Evolutionary conservation across 2,797 vertebrate genomes (phyloP).

Genomic region (Gambusia yucatana): DNA sequence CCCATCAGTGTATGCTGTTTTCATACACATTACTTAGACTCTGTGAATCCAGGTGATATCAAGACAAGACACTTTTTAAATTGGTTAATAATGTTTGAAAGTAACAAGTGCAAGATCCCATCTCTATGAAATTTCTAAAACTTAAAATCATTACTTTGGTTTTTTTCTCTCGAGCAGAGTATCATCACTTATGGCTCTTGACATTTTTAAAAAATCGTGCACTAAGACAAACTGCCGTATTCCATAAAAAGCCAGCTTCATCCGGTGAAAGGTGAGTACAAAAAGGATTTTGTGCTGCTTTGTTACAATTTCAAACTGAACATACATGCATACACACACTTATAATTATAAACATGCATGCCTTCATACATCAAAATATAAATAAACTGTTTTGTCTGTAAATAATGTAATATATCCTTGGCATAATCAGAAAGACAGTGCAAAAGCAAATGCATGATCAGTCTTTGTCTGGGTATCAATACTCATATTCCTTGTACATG

Average conservation of each 20-base stretch:
- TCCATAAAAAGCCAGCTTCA: constrained; percentile 51
- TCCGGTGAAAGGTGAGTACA: constrained; percentile 53
- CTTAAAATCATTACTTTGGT: constrained; percentile 73
- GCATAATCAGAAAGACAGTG: constrained; percentile 78
- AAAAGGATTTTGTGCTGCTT: constrained; percentile 74
- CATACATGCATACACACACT: constrained; percentile 70
- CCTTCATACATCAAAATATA: constrained; percentile 56
- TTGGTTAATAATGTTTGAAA: constrained; percentile 11
- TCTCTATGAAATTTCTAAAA: constrained; percentile 30
- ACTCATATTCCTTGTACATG: constrained; percentile 46
- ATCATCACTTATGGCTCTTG: constrained; percentile 69
- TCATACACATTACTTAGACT: constrained; percentile 9
- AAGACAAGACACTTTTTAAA: constrained; percentile 27
- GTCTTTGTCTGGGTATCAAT: constrained; percentile 55
- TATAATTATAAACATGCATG: constrained; percentile 67
- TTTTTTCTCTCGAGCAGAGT: constrained; percentile 57
- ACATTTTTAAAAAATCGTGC: constrained; percentile 64
- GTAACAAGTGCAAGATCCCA: constrained; percentile 10
- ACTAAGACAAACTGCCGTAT: constrained; percentile 44
- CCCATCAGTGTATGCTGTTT: constrained; percentile 7
- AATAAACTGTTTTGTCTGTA: constrained; percentile 61
- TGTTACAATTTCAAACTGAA: constrained; percentile 67
- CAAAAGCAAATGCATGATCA: constrained; percentile 73
- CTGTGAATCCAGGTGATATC: constrained; percentile 14
- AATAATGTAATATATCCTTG: constrained; percentile 79